These are phyloP conservation scores for Pterocles gutturalis DNA, from an alignment of 2,113 vertebrate genomes.

Conservation along the genomic window DNA sequence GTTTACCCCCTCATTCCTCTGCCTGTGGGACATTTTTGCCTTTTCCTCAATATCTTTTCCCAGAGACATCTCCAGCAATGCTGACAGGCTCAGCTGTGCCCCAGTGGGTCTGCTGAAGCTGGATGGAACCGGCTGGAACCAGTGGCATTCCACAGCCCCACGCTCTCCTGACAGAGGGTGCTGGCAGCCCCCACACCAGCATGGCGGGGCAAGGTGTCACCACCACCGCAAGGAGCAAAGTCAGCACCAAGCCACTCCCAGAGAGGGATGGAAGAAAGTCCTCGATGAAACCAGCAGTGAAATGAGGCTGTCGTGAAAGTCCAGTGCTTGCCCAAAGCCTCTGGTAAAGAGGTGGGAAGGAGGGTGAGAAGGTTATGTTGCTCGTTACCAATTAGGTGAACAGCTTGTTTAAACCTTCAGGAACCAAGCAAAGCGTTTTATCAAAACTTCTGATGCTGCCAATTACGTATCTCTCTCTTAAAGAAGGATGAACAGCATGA, in stretches of 20 bases:
- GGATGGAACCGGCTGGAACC: not conserved
- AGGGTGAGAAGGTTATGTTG: fast-evolving
- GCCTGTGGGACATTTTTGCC: not conserved
- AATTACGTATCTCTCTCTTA: not conserved
- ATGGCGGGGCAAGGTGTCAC: too few relatives aligned
- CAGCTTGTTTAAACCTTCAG: not conserved
- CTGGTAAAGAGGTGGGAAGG: fast-evolving
- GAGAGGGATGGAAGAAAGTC: not conserved
- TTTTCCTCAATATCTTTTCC: not conserved
- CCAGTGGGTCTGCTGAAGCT: not conserved
- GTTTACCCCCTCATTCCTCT: not conserved
- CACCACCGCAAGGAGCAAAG: not conserved
- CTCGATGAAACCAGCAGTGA: not conserved
- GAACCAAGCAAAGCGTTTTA: not conserved
- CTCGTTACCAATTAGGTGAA: not conserved
- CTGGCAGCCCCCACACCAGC: not conserved
- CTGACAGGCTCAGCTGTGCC: not conserved
- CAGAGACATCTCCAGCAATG: not conserved
- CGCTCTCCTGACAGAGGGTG: not conserved
- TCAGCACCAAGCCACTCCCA: fast-evolving
- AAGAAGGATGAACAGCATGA: not conserved
- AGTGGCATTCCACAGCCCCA: fast-evolving
- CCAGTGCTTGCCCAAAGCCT: not conserved
- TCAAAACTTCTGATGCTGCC: not conserved
- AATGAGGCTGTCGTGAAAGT: not conserved